Base-by-base conservation (phyloP, 1,140 invertebrate genomes). In the Drosophila grimshawi region DNA sequence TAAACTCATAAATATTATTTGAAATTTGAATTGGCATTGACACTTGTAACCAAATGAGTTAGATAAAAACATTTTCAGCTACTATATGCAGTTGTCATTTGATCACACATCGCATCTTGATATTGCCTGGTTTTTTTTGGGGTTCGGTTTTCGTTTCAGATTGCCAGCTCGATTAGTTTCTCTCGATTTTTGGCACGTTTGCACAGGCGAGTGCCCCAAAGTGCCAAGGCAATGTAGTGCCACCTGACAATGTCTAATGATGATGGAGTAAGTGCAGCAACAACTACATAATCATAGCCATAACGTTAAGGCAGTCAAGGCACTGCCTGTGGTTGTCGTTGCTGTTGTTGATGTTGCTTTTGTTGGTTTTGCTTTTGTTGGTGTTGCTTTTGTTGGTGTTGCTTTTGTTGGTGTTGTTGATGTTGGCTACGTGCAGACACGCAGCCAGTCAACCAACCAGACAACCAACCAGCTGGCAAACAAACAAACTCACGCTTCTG, bases 231-330 rank as follows among this genome's bases (percentile, higher is more conserved):
- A 85, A 64, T 65, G 73, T 59, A 65, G 43, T 67, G 57, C 74
- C 78, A 81, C 70, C 75, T 81, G 82, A 78, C 82, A 81, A 64
- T 70, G 70, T 73, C 71, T 86, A 86, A 86, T 86, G 82, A 82
- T 86, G 82, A 86, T 75, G 64, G 76, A 82, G 71, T 76, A 70
- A 76, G 67, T 74, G 71, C 71, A 74, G 65, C 57, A 59, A 60
- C 59, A 69, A 75, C 59, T 63, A 71, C 59, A 75, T 70, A 75
- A 70, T 70, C 67, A 70, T 60, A 56, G 67, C 76, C 65, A 83
- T 83, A 82, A 83, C 80, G 76, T 57, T 39, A 59, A 52, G 29
- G 46, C 52, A 57, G 35, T 29, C 33, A 19, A 19, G 19, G 45
- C 35, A 35, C 30, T 45, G 51, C 35, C 70, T 41, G 45, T 32